These are phyloP conservation scores for Denticeps clupeoides DNA, from an alignment of 2,797 vertebrate species.

Conservation along the genomic window DNA sequence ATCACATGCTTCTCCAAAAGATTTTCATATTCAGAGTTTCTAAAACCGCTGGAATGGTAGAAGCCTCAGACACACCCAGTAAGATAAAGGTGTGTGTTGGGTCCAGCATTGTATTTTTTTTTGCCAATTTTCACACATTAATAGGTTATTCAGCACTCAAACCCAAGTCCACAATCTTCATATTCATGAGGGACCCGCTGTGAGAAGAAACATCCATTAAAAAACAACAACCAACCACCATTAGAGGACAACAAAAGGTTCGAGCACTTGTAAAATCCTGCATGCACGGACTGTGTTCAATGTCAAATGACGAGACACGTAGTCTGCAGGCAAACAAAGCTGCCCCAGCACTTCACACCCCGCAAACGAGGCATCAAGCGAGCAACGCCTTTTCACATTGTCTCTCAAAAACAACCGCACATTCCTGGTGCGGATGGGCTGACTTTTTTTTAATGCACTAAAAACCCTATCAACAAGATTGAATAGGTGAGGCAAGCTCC, in stretches of 20 bases:
- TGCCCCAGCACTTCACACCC: conserved; percentile 1
- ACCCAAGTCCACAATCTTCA: background rate
- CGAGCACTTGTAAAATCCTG: no score
- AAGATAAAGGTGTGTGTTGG: no score
- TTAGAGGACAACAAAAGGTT: no score
- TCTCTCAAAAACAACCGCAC: background rate
- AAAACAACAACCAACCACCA: no score
- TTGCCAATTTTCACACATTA: conserved; percentile 4
- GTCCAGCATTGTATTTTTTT: background rate
- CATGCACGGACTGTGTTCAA: no score
- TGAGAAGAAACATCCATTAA: background rate
- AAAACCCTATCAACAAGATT: background rate
- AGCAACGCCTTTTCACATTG: background rate
- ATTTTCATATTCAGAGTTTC: no score
- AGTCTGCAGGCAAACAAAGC: background rate
- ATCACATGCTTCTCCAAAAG: no score
- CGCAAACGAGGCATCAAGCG: background rate
- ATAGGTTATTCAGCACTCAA: background rate
- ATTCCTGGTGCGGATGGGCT: background rate
- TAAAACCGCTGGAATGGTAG: no score
- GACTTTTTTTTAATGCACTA: background rate
- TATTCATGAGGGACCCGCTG: conserved; percentile 5
- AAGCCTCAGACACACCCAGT: no score
- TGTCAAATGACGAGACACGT: background rate
- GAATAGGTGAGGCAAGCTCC: background rate